These are phyloP conservation scores for Pheucticus melanocephalus DNA, from an alignment of 2,113 vertebrate genomes.

Conservation along the genomic window DNA sequence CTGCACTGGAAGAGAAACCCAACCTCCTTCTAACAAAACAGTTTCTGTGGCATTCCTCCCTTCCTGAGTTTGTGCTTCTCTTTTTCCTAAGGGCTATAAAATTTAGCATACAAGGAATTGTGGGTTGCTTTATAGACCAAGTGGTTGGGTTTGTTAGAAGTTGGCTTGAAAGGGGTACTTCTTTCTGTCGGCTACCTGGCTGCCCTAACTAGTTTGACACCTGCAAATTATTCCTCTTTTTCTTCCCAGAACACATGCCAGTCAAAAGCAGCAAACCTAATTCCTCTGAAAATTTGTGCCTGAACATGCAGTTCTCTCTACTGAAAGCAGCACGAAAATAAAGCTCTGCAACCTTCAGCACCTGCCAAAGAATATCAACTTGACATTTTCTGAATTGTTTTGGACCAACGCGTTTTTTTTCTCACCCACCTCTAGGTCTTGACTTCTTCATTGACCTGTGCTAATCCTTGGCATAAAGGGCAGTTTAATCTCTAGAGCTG, in stretches of 20 bases:
- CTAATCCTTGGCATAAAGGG: neutral
- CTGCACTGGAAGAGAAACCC: neutral
- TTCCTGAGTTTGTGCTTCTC: constrained; percentile 43
- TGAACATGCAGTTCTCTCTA: neutral
- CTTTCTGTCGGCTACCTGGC: neutral
- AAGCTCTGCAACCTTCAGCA: neutral
- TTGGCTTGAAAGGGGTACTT: neutral
- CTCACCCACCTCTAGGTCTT: neutral
- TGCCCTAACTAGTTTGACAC: neutral
- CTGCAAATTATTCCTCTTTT: neutral
- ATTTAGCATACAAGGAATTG: constrained; percentile 9
- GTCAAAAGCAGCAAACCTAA: neutral
- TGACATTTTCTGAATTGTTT: neutral
- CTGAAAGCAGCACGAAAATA: neutral
- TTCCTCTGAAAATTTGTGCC: neutral
- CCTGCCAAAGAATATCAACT: neutral
- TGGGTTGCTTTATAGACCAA: neutral
- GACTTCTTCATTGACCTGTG: neutral
- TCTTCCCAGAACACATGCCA: neutral
- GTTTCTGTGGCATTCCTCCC: neutral
- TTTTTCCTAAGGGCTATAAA: constrained; percentile 26
- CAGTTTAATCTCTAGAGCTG: neutral
- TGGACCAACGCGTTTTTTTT: neutral
- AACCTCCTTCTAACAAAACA: constrained; percentile 9
- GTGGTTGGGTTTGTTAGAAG: neutral